Evolutionary conservation across 1,140 invertebrate species (phyloP), one percentile per base, ranked within the genome.

Genomic region (Drusus annulatus): DNA sequence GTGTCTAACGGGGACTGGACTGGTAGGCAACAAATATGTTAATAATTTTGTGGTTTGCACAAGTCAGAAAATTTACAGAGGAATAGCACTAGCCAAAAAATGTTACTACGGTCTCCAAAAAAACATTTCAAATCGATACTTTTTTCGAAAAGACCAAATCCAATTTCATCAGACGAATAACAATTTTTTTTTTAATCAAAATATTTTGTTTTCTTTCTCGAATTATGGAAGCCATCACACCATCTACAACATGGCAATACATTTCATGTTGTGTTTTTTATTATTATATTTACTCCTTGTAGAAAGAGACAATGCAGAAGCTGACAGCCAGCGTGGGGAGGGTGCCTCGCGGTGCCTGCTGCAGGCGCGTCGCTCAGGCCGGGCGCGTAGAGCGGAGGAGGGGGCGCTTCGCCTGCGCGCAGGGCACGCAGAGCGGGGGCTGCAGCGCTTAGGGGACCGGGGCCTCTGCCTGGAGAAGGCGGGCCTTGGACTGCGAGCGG

Each of bases 371-470:
- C 17, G n/a, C 10, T 25, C 25, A 1, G 77, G 65, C 3, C 65
- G 63, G 28, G 68, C 69, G 56, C 60, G 31, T 17, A 86, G 81
- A 91, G 92, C 94, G 1, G 91, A 93, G 45, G 91, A 93, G 81
- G 93, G 92, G 84, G 88, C 94, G 31, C 80, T 93, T 79, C 85
- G 91, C 69, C 87, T 94, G 28, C 88, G 89, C 51, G 89, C 92
- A 0, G 89, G 88, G 31, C 91, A 93, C 84, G 89, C 91, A 2
- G 87, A 91, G 52, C 90, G 91, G 76, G 88, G 91, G 1, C 86
- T 93, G 52, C 87, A 88, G 1, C 91, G 90, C 25, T 88, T 92
- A 58, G 91, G 91, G 19, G 87, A 91, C 74, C 86, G 90, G 76
- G 91, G 93, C 1, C 93, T 91, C 82, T 88, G 87, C 81, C 85